A percentile compares a stretch with the other conserved stretches of the same genome.
phyloP scores from a whole-genome alignment of 2,797 vertebrate species.

The Enteromius anoplus region DNA sequence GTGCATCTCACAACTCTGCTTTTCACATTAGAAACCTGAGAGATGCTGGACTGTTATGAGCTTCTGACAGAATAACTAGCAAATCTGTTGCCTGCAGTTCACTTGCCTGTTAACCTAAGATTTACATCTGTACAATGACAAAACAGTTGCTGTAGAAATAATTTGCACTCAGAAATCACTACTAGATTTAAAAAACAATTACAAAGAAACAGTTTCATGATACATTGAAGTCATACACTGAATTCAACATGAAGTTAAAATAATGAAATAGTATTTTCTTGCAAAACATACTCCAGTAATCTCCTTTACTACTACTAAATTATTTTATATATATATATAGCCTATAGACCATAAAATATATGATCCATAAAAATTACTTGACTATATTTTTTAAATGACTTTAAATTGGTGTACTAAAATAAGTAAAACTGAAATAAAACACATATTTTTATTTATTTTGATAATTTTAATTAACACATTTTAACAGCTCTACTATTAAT shows the following conservation, averaged over 20 bases:
- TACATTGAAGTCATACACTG: not conserved
- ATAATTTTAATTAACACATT: not conserved
- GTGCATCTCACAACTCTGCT: conserved; percentile 1
- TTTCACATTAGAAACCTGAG: conserved; percentile 41
- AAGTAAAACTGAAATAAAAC: too few species aligned
- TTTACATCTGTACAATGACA: not conserved
- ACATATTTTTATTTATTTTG: too few species aligned
- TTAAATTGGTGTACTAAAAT: too few species aligned
- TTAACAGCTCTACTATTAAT: not conserved
- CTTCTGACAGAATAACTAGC: conserved; percentile 14
- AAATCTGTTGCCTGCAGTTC: not conserved
- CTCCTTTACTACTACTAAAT: not conserved
- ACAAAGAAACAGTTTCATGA: not conserved
- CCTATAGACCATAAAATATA: too few species aligned
- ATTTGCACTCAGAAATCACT: not conserved
- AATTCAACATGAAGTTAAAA: not conserved
- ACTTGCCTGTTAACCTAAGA: not conserved
- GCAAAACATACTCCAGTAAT: not conserved
- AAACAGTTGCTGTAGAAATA: not conserved
- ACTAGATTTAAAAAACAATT: not conserved
- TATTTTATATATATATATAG: not conserved
- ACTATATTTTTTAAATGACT: too few species aligned
- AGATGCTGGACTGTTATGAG: conserved; percentile 3
- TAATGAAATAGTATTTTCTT: not conserved
- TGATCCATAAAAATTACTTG: too few species aligned